phyloP scores from a whole-genome alignment of 2,797 vertebrate genomes.

The Selene dorsalis region DNA sequence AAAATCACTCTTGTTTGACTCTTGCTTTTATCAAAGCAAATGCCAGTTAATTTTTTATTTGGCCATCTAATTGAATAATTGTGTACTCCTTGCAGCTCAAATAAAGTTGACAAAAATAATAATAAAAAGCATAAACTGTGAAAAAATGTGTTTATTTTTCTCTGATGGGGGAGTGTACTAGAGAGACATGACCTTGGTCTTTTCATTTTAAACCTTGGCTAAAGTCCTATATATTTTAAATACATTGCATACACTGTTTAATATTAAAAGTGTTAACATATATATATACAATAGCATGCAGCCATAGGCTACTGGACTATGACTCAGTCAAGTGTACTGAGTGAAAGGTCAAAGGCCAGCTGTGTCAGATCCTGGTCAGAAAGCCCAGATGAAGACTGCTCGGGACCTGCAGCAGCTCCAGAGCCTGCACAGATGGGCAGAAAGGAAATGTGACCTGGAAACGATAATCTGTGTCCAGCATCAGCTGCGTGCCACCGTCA shows the following conservation, averaged over 20 bases:
- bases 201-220: neutral
- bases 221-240: neutral
- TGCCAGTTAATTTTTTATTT: neutral
- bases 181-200: neutral
- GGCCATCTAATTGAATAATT: neutral
- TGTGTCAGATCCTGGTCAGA: conserved; percentile 88
- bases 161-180: neutral
- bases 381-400: conserved; percentile 93
- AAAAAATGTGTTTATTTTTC: neutral
- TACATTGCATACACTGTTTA: conserved; percentile 16
- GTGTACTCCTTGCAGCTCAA: neutral
- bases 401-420: conserved; percentile 94
- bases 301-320: neutral
- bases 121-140: neutral
- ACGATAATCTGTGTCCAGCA: conserved; percentile 92
- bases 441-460: conserved; percentile 98
- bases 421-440: conserved; percentile 88
- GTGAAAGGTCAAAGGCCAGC: conserved; percentile 10
- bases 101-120: neutral
- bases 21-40: too few species aligned
- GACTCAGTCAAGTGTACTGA: conserved; percentile 20
- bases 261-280: conserved; percentile 36
- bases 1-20: too few species aligned
- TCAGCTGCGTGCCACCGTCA: conserved; percentile 88
- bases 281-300: conserved; percentile 23